Conservation (phyloP, 2,888 invertebrate genomes). For the Cosmia pyralina region DNA sequence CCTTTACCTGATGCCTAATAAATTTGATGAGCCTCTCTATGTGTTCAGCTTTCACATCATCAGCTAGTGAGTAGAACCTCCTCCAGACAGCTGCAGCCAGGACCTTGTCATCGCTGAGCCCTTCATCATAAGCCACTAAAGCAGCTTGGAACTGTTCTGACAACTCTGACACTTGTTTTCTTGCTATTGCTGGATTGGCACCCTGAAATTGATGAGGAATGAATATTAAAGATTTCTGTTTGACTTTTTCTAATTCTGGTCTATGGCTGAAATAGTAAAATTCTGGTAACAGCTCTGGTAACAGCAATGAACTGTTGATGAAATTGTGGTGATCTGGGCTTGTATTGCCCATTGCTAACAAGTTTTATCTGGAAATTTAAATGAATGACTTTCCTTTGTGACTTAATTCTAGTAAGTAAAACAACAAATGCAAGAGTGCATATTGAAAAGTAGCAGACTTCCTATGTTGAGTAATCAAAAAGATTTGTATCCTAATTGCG, state of each 20-base stretch:
- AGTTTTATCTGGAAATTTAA: neutral
- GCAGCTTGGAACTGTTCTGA: slow-evolving; percentile 96
- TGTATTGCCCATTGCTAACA: neutral
- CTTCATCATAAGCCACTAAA: slow-evolving; percentile 96
- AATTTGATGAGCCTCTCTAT: slow-evolving; percentile 94
- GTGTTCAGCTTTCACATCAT: slow-evolving; percentile 91
- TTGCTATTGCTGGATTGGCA: slow-evolving; percentile 91
- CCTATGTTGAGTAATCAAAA: neutral
- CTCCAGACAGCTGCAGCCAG: slow-evolving; percentile 96
- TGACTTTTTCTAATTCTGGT: neutral
- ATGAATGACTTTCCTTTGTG: neutral
- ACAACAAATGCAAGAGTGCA: neutral
- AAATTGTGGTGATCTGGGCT: neutral
- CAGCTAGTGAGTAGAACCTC: slow-evolving; percentile 92
- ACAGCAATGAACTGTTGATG: neutral
- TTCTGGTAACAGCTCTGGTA: neutral
- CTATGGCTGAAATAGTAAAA: too few species aligned
- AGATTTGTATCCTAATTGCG: too few species aligned
- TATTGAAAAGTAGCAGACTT: neutral
- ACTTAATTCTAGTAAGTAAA: neutral
- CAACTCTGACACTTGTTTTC: slow-evolving; percentile 91
- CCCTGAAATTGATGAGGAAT: slow-evolving; percentile 83
- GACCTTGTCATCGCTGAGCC: slow-evolving; percentile 93
- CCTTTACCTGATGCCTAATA: slow-evolving; percentile 93
- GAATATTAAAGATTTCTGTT: neutral